phyloP scores from a whole-genome alignment of 2,113 vertebrate species.

The Grammatotria lemairii region DNA sequence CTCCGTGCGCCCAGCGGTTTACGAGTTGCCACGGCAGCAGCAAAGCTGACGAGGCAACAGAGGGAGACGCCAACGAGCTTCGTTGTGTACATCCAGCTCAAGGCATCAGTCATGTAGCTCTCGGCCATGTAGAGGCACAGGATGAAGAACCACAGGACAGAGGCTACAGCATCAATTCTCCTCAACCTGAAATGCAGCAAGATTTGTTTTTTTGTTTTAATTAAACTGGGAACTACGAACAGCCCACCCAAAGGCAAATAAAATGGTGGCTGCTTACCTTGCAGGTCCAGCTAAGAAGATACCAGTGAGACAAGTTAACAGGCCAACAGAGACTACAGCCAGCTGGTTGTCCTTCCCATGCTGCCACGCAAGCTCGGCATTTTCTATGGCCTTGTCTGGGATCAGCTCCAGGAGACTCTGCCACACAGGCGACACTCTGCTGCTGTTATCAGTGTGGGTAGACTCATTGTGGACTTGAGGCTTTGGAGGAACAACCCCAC shows the following conservation, averaged over 20 bases:
- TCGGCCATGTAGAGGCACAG: conserved; percentile 78
- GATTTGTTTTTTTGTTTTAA: neutral
- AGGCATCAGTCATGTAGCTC: conserved; percentile 59
- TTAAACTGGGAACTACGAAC: neutral
- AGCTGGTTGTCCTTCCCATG: conserved; percentile 81
- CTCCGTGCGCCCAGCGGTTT: conserved; percentile 80
- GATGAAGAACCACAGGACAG: conserved; percentile 84
- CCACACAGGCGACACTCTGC: conserved; percentile 52
- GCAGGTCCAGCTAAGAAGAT: conserved; percentile 82
- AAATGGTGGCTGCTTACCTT: conserved; percentile 66
- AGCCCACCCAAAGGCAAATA: neutral
- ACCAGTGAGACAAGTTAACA: conserved; percentile 82
- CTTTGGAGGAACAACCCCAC: conserved; percentile 29
- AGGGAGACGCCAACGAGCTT: conserved; percentile 77
- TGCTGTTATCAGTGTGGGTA: neutral
- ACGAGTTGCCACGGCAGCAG: conserved; percentile 83
- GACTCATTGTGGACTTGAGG: conserved; percentile 34
- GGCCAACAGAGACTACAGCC: conserved; percentile 75
- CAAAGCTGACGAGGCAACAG: conserved; percentile 90
- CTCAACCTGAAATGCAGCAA: conserved; percentile 74
- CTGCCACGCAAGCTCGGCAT: conserved; percentile 68
- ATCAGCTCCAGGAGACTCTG: conserved; percentile 72
- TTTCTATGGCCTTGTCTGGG: conserved; percentile 65
- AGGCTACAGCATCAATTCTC: conserved; percentile 84
- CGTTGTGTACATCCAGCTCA: conserved; percentile 79